Conservation (phyloP, 2,113 vertebrate genomes). For the Buteo buteo region DNA sequence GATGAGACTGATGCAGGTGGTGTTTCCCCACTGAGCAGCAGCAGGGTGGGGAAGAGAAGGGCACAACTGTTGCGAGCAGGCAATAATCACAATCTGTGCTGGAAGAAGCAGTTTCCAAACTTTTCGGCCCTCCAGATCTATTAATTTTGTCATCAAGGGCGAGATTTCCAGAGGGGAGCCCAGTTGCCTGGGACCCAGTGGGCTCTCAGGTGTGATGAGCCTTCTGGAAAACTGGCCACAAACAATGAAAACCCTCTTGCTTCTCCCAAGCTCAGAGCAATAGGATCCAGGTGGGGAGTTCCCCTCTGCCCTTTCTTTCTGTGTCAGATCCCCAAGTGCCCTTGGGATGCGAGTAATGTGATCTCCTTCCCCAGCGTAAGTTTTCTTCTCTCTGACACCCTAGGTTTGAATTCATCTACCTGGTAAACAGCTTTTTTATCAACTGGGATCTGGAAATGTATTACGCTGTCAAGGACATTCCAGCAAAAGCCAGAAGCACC, state of each 20-base stretch:
- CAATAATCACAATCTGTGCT: too few species aligned
- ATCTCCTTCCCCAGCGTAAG: neutral
- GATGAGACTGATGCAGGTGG: neutral
- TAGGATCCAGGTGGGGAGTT: neutral
- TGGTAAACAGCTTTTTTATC: constrained; percentile 87
- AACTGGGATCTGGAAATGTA: constrained; percentile 90
- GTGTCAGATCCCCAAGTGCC: neutral
- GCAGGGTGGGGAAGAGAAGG: neutral
- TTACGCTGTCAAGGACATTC: constrained; percentile 57
- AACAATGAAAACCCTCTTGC: neutral
- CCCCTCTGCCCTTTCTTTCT: neutral
- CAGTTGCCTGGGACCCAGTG: neutral
- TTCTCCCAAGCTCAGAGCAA: neutral
- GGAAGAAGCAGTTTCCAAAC: neutral
- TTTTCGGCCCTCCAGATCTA: neutral
- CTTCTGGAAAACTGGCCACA: neutral
- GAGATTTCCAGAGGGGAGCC: neutral
- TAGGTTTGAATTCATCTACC: constrained; percentile 87
- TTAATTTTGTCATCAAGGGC: neutral
- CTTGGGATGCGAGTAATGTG: neutral
- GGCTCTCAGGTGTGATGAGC: neutral
- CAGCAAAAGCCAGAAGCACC: constrained; percentile 83
- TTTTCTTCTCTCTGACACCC: neutral
- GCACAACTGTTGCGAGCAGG: neutral
- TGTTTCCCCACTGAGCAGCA: neutral